Base-by-base conservation (phyloP, 2,888 invertebrate species). In the Pyrgus malvae region DNA sequence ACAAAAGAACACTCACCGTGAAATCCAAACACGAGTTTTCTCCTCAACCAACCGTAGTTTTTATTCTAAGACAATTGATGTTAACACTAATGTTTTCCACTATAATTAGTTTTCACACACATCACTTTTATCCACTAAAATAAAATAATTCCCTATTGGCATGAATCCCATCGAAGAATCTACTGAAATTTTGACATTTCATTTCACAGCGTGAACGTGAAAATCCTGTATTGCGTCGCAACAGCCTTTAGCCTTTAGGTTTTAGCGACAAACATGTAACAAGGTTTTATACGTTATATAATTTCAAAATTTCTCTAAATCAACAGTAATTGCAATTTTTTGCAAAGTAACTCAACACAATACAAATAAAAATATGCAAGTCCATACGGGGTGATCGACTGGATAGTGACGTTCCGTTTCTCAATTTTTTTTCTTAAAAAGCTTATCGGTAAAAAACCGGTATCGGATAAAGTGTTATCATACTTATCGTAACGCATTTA, bases 131-230 rank as follows among this genome's bases (percentile, higher is more conserved):
- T 44, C 35, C 45, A 45, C 68, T 70, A 78, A 76, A 75, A 73
- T 70, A 78, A 76, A 75, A 73, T 73, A 77, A 75, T 72, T 74
- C 68, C 65, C 74, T 72, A 82, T 78, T 86, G 83, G 84, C 87
- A 84, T 72, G 60, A 77, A 72, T 83, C 83, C 82, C n/a, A n/a
- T n/a, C n/a, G n/a, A n/a, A n/a, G n/a, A n/a, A n/a, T n/a, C n/a
- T n/a, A 86, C 80, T 73, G 79, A 83, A 82, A 80, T 76, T 84
- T 80, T 90, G 90, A 90, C 89, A 79, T 85, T 84, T 84, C 82
- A 80, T 80, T 83, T 83, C 83, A 80, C 75, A 75, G 67, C 67
- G 67, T 68, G 37, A 37, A 37, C 21, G 21, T 21, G 72, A 70
- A 70, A 64, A 40, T 46, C 44, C 37, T 25, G 19, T 9, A 23